Percentiles rank a stretch among this genome's conserved stretches.
phyloP scores from a whole-genome alignment of 2,113 vertebrate genomes.

The Phylloscopus trochilus region DNA sequence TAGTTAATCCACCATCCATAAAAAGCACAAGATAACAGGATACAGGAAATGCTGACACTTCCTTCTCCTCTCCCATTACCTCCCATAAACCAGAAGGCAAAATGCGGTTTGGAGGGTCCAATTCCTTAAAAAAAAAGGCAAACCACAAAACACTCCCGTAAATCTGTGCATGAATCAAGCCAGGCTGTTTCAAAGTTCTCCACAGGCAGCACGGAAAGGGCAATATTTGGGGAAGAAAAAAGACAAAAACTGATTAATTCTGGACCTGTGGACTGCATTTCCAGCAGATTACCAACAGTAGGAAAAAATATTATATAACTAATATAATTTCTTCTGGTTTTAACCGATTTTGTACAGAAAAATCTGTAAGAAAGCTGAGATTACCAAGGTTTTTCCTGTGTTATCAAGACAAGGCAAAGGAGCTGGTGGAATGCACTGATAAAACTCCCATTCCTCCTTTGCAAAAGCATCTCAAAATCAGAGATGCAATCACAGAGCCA shows the following conservation, averaged over 20 bases:
- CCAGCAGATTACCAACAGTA: not conserved
- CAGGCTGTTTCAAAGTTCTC: not conserved
- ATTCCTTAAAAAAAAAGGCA: not conserved
- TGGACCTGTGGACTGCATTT: not conserved
- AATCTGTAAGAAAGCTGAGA: not conserved
- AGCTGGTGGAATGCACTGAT: not conserved
- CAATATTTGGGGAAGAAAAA: not conserved
- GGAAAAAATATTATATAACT: not conserved
- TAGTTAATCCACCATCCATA: not conserved
- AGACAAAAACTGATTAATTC: not conserved
- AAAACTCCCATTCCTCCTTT: not conserved
- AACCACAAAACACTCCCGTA: not conserved
- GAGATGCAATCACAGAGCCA: not conserved
- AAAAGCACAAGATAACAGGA: constrained; percentile 63
- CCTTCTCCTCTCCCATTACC: constrained; percentile 35
- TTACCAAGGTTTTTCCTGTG: not conserved
- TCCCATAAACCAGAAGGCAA: not conserved
- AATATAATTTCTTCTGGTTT: not conserved
- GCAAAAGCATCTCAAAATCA: not conserved
- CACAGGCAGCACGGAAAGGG: not conserved
- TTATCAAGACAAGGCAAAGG: not conserved
- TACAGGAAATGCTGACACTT: constrained; percentile 65
- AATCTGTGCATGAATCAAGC: not conserved
- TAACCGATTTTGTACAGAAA: not conserved
- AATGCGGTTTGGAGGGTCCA: not conserved